Evolutionary conservation across 2,888 invertebrate species (phyloP).

Genomic region (Sesia apiformis): DNA sequence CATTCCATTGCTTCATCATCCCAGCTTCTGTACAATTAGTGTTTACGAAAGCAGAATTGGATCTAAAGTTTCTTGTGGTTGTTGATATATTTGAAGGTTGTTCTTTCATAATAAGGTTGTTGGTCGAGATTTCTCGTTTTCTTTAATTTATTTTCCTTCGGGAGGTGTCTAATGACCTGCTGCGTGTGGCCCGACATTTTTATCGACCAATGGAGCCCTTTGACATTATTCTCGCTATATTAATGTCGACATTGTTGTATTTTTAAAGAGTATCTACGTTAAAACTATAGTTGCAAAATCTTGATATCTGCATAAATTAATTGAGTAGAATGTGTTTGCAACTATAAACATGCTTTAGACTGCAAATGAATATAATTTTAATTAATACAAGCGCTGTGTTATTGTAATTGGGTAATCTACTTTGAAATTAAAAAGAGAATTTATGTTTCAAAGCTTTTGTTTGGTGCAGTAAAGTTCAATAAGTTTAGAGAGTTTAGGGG

Average conservation of each 20-base stretch:
- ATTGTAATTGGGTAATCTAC: background rate
- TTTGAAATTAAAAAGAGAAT: background rate
- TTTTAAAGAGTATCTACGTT: slow-evolving; percentile 36
- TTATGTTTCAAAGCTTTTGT: background rate
- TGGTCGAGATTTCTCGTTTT: slow-evolving; percentile 65
- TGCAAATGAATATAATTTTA: slow-evolving; percentile 15
- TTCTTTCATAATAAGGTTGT: slow-evolving; percentile 43
- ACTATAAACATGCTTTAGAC: slow-evolving; percentile 13
- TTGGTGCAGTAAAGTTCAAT: background rate
- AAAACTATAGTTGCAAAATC: slow-evolving; percentile 21
- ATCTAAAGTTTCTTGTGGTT: slow-evolving; percentile 3
- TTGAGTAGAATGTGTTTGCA: slow-evolving; percentile 30
- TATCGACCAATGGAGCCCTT: slow-evolving; percentile 62
- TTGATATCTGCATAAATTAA: slow-evolving; percentile 21
- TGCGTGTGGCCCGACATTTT: slow-evolving; percentile 71
- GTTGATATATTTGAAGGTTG: slow-evolving; percentile 21
- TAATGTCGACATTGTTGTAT: slow-evolving; percentile 50
- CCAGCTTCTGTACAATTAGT: background rate
- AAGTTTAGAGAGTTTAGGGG: background rate
- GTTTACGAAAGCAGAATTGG: background rate
- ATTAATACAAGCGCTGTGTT: background rate
- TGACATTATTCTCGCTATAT: slow-evolving; percentile 69
- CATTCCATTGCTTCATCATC: slow-evolving; percentile 20
- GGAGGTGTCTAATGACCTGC: slow-evolving; percentile 72
- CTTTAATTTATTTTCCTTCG: slow-evolving; percentile 69